Percentiles rank a stretch among this genome's conserved stretches.
phyloP scores from a whole-genome alignment of 64 coral and sea anemone species.

The Platygyra sinensis region DNA sequence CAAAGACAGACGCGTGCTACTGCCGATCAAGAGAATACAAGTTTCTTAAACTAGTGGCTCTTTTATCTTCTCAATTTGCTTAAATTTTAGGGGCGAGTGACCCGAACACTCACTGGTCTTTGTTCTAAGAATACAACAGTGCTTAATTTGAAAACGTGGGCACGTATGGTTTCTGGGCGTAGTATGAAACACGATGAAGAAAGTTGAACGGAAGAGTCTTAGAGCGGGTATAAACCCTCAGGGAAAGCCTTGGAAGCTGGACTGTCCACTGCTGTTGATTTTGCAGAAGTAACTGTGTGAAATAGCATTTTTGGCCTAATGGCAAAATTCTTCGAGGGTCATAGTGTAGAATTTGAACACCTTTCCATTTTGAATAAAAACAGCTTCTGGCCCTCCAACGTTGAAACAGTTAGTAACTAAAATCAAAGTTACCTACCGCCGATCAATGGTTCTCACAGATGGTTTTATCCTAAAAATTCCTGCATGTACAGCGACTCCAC shows the following conservation, averaged over 20 bases:
- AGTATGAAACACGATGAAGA: background rate
- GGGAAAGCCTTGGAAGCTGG: background rate
- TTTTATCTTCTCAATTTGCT: constrained; percentile 36
- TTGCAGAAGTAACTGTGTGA: constrained; percentile 24
- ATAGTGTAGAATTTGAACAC: constrained; percentile 30
- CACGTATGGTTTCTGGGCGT: background rate
- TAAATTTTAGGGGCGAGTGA: constrained; percentile 61
- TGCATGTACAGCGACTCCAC: constrained; percentile 18
- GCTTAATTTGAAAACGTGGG: constrained; percentile 51
- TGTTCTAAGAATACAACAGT: constrained; percentile 49
- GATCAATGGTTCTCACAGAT: background rate
- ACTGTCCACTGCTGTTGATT: constrained; percentile 29
- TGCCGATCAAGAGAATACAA: constrained; percentile 10
- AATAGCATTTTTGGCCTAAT: constrained; percentile 79
- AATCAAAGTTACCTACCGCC: constrained; percentile 54
- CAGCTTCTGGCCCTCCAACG: constrained; percentile 26
- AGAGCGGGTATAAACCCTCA: background rate
- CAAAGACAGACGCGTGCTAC: constrained; percentile 27
- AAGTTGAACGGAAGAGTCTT: background rate
- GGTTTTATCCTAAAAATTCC: constrained; percentile 41
- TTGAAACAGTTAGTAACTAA: background rate
- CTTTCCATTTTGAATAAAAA: constrained; percentile 1
- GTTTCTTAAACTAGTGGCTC: constrained; percentile 19
- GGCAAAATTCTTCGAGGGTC: constrained; percentile 94
- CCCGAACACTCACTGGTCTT: constrained; percentile 39